These are phyloP conservation scores for Agapetus fuscipes DNA, from an alignment of 2,888 invertebrate species.

Conservation along the genomic window DNA sequence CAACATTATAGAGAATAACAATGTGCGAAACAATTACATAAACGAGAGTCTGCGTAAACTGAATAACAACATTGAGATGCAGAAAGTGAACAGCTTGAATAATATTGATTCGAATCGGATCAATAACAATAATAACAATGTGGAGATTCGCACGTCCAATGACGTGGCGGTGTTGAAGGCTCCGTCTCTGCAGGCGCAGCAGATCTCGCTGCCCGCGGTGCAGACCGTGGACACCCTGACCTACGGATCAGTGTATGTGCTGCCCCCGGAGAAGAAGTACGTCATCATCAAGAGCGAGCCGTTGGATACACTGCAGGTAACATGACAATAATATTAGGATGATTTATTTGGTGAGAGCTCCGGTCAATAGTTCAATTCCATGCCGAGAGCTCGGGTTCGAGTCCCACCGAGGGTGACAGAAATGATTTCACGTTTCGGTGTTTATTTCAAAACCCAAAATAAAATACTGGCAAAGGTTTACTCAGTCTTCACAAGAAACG, in stretches of 20 bases:
- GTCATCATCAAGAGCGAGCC: constrained; percentile 56
- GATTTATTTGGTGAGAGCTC: no score
- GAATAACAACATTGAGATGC: constrained; percentile 18
- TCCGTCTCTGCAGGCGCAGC: constrained; percentile 35
- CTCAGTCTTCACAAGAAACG: no score
- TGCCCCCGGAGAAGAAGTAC: constrained; percentile 53
- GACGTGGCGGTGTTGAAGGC: constrained; percentile 34
- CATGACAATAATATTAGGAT: no score
- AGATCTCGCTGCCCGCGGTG: constrained; percentile 29
- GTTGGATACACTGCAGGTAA: constrained; percentile 37
- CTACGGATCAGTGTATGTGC: constrained; percentile 31
- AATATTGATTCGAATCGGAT: constrained; percentile 29
- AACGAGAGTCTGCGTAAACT: constrained; percentile 3
- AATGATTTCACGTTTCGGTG: no score
- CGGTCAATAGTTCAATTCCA: constrained; percentile 4
- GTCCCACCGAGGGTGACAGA: no score
- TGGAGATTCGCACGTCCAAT: constrained; percentile 11
- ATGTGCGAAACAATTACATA: constrained; percentile 7
- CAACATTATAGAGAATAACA: constrained; percentile 9
- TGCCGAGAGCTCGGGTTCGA: no score
- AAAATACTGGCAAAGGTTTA: no score
- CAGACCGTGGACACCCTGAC: constrained; percentile 17
- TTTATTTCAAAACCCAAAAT: no score
- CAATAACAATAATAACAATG: constrained; percentile 27
- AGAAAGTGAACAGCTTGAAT: constrained; percentile 32